Evolutionary conservation across 2,888 invertebrate genomes (phyloP).

Genomic region (Dryobotodes eremita): DNA sequence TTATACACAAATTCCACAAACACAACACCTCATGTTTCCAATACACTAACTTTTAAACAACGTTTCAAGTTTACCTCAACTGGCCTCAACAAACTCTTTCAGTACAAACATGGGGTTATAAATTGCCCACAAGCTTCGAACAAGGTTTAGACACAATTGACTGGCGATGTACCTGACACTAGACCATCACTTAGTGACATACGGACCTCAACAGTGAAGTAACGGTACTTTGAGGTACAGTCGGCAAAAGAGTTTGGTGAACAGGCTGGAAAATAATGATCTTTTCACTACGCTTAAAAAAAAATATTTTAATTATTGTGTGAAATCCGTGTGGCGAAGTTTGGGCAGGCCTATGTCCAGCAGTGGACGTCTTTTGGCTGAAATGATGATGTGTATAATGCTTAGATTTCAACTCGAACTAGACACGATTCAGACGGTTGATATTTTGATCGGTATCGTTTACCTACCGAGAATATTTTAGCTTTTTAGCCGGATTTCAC

Average conservation of each 20-base stretch:
- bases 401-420: no score
- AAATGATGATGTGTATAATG: no score
- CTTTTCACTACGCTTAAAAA: not conserved
- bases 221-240: conserved; percentile 55
- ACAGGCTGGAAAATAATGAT: not conserved
- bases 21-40: conserved; percentile 1
- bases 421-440: no score
- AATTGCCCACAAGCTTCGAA: conserved; percentile 45
- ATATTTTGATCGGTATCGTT: no score
- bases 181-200: conserved; percentile 59
- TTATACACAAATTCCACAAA: not conserved
- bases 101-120: conserved; percentile 48
- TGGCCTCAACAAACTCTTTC: not conserved
- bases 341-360: no score
- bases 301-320: no score
- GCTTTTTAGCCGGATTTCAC: no score
- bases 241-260: not conserved
- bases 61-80: conserved; percentile 13
- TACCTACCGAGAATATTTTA: no score
- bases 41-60: not conserved
- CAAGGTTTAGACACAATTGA: conserved; percentile 52
- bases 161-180: conserved; percentile 40
- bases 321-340: no score
- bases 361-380: no score
- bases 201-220: conserved; percentile 58